phyloP scores from a whole-genome alignment of 2,797 vertebrate species.

The Orestias chungarensis region DNA sequence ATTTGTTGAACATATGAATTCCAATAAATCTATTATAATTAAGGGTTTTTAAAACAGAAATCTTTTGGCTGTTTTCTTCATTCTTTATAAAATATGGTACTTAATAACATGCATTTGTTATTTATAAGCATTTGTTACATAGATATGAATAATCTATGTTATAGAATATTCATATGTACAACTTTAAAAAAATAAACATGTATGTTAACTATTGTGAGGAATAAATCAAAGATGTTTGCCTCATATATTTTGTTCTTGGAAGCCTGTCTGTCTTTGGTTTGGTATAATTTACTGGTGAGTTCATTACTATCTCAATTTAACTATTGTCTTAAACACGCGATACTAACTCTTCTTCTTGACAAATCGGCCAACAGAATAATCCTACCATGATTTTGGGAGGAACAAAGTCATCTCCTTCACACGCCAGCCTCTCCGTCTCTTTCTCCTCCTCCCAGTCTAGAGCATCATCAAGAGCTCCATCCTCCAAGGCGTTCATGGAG shows the following conservation, averaged over 20 bases:
- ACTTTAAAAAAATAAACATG: no score
- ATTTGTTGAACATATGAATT: background rate
- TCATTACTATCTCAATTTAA: background rate
- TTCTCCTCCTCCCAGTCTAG: conserved; percentile 95
- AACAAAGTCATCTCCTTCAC: conserved; percentile 91
- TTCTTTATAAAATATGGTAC: no score
- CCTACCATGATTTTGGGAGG: conserved; percentile 97
- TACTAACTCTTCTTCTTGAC: background rate
- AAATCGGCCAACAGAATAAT: background rate
- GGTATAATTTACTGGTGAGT: background rate
- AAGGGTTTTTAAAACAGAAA: background rate
- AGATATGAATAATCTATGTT: no score
- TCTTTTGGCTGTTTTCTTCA: no score
- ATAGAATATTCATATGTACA: no score
- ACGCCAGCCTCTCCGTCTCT: conserved; percentile 90
- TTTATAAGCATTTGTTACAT: no score
- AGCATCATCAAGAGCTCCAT: conserved; percentile 83
- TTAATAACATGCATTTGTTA: no score
- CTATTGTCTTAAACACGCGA: background rate
- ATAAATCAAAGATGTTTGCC: background rate
- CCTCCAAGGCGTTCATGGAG: conserved; percentile 86
- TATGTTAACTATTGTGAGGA: background rate
- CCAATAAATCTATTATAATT: background rate
- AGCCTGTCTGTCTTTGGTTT: background rate
- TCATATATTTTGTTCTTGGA: background rate